Percentiles rank a stretch among this genome's conserved stretches.
phyloP scores from a whole-genome alignment of 2,888 invertebrate species.

The Lapara coniferarum region DNA sequence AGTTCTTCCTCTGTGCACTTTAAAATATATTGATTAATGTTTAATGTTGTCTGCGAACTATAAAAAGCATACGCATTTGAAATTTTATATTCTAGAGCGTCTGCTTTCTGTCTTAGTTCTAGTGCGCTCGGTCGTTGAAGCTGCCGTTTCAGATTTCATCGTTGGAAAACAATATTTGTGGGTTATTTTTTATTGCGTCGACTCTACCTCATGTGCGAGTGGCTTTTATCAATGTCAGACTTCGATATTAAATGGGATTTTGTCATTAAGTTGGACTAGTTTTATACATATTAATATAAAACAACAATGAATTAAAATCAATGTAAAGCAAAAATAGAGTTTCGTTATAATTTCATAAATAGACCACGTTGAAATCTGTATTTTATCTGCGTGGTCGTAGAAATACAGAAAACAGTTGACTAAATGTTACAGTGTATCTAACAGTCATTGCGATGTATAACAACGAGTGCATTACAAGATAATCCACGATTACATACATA shows the following conservation, averaged over 20 bases:
- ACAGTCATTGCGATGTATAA: constrained; percentile 4
- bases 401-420: background rate
- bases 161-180: background rate
- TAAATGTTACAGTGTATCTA: constrained; percentile 7
- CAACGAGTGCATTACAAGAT: constrained; percentile 18
- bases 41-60: constrained; percentile 1
- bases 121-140: background rate
- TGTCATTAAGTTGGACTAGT: too few species aligned
- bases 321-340: background rate
- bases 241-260: background rate
- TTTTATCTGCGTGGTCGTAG: background rate
- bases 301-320: too few species aligned
- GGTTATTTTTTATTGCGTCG: background rate
- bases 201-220: background rate
- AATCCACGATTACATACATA: constrained; percentile 20
- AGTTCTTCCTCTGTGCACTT: background rate
- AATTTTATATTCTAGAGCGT: constrained; percentile 27
- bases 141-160: constrained; percentile 24
- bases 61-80: constrained; percentile 21
- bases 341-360: background rate
- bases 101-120: constrained; percentile 21
- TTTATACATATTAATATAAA: too few species aligned
- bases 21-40: background rate
- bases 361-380: background rate
- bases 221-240: background rate